Base-by-base conservation (phyloP, 1,140 invertebrate genomes). In the Hylyphantes graminicola region DNA sequence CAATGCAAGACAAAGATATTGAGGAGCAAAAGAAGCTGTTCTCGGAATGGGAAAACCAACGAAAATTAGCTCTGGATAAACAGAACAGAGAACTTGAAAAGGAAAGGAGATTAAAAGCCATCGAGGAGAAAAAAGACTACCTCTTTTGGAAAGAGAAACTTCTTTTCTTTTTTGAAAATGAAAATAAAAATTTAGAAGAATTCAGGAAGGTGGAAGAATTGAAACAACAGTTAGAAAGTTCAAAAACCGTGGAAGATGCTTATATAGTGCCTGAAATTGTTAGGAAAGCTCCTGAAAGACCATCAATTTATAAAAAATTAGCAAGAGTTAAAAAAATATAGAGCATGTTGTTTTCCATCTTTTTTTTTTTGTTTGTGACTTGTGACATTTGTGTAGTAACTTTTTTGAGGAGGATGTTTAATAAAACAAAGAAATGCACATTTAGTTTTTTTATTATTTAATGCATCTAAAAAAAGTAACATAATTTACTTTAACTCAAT, bases 151-250 rank as follows among this genome's bases (percentile, higher is more conserved):
- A 82, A 55, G 79, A 82, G 10, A 82, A 82, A 55, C 54, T 73
- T 12, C n/a, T 82, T 3, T 82, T 73, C 70, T 82, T 82, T 64
- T 82, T 82, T 35, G 79, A 82, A 74, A 82, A 82, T 74, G 70
- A 82, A 55, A 70, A 82, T 57, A 54, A 82, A 73, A 82, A 55
- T 55, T 55, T 82, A 19, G 70, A 82, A 8, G 79, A 82, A 53
- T 15, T 82, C 0, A 64, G 64, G 17, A 63, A 73, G 21, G 79
- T 64, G 8, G 13, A 82, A 53, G 51, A 82, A 55, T 19, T 63
- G 1, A 21, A 63, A n/a, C 19, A 50, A 54, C 9, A 10, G 12
- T 8, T 64, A 9, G 74, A 82, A 35, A 11, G 0, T 15, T 9
- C 61, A 13, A n/a, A 19, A 51, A 17, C 21, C 50, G n/a, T 53